Percentiles rank a stretch among this genome's conserved stretches.
Evolutionary conservation across 2,888 invertebrate genomes (phyloP).

Genomic region (Tortrix viridana): DNA sequence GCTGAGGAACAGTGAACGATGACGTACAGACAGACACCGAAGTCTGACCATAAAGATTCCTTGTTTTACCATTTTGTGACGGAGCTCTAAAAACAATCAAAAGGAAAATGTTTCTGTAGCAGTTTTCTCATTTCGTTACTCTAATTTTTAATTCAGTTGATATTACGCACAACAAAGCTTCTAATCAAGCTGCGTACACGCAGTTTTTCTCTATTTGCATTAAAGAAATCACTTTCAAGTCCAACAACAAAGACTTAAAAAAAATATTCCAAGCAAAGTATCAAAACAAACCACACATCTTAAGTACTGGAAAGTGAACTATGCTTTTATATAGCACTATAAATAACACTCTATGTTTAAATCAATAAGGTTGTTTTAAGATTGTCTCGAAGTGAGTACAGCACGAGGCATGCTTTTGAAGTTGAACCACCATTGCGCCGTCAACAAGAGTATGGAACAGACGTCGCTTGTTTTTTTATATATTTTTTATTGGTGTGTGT

Average conservation of each 20-base stretch:
- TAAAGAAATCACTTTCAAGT: slow-evolving; percentile 32
- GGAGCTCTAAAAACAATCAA: no score
- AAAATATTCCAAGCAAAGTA: slow-evolving; percentile 27
- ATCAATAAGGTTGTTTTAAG: slow-evolving; percentile 1
- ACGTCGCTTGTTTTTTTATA: slow-evolving; percentile 26
- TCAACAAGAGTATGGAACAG: slow-evolving; percentile 18
- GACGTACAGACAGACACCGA: no score
- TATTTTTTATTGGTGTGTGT: slow-evolving; percentile 21
- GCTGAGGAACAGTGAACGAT: no score
- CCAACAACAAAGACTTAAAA: slow-evolving; percentile 25
- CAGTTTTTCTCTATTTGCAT: slow-evolving; percentile 24
- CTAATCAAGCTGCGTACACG: slow-evolving; percentile 18
- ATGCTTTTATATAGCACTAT: slow-evolving; percentile 16
- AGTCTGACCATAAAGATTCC: no score
- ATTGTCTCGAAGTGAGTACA: slow-evolving; percentile 6
- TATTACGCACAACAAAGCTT: slow-evolving; percentile 7
- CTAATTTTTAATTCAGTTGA: slow-evolving; percentile 14
- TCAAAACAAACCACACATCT: slow-evolving; percentile 37
- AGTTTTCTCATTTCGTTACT: neutral
- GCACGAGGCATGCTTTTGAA: slow-evolving; percentile 16
- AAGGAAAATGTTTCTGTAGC: neutral
- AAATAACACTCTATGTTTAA: slow-evolving; percentile 4
- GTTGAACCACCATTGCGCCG: slow-evolving; percentile 24
- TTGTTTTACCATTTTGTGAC: no score
- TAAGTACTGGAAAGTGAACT: slow-evolving; percentile 37